These are phyloP conservation scores for Meghimatium bilineatum DNA, from an alignment of 2,888 invertebrate species.

Conservation along the genomic window DNA sequence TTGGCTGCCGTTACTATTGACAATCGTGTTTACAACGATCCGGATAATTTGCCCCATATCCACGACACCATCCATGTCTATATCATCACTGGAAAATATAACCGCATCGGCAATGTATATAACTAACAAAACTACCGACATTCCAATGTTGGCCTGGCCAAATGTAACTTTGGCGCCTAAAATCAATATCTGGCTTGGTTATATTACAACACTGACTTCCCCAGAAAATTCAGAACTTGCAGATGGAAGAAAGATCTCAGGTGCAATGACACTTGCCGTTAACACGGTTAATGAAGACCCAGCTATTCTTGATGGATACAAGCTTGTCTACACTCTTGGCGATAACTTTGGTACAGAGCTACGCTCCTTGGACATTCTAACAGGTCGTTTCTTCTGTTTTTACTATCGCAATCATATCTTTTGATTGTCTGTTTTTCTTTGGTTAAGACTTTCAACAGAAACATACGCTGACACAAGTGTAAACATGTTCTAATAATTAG, in stretches of 20 bases:
- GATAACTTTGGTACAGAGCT: conserved; percentile 51
- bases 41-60: no score
- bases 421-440: no score
- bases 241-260: conserved; percentile 53
- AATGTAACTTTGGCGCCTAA: not conserved
- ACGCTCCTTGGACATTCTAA: conserved; percentile 47
- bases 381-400: conserved; percentile 36
- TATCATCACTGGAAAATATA: not conserved
- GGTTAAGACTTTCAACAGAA: no score
- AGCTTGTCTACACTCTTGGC: conserved; percentile 49
- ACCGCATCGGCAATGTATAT: not conserved
- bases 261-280: conserved; percentile 55
- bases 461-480: no score
- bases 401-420: no score
- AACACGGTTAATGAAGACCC: conserved; percentile 52
- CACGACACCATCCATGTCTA: not conserved
- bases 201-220: conserved; percentile 51
- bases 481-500: no score
- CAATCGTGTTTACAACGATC: no score
- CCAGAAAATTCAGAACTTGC: conserved; percentile 37
- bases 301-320: conserved; percentile 49
- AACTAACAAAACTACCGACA: not conserved
- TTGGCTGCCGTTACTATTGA: no score
- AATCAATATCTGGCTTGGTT: conserved; percentile 46
- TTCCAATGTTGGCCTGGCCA: not conserved